Evolutionary conservation across 92 coral and sea anemone genomes (phyloP).

Genomic region (Epizoanthus scotinus): DNA sequence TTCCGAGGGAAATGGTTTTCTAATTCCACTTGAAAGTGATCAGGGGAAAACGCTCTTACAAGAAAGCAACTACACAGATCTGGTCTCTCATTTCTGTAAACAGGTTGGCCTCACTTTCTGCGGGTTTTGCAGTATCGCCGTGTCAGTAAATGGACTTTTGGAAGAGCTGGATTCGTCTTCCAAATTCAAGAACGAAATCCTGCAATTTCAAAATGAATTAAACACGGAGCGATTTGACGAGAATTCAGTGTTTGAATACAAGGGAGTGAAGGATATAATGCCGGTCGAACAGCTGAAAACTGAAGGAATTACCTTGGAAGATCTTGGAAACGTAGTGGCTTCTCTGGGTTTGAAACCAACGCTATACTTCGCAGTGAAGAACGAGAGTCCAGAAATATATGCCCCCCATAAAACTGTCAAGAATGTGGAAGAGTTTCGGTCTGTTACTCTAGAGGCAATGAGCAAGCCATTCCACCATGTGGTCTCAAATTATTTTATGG

Average conservation of each 20-base stretch:
- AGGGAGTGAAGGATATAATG: constrained; percentile 31
- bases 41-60: constrained; percentile 49
- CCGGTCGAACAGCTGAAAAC: constrained; percentile 22
- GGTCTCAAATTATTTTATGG: constrained; percentile 45
- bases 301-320: constrained; percentile 54
- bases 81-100: constrained; percentile 46
- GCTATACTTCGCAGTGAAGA: constrained; percentile 22
- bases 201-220: constrained; percentile 3
- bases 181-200: not conserved
- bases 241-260: constrained; percentile 37
- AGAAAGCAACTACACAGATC: constrained; percentile 29
- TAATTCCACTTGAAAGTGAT: constrained; percentile 28
- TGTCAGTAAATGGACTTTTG: constrained; percentile 51
- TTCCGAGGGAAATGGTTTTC: not conserved
- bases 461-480: constrained; percentile 35
- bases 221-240: constrained; percentile 26
- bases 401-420: not conserved
- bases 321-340: constrained; percentile 27
- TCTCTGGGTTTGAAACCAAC: constrained; percentile 27
- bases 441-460: constrained; percentile 43
- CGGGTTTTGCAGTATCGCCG: constrained; percentile 61
- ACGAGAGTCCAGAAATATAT: no score
- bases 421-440: constrained; percentile 53
- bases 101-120: constrained; percentile 53
- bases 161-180: constrained; percentile 8